Evolutionary conservation across 2,113 vertebrate species (phyloP), one percentile per base, ranked within the genome.

Genomic region (Phylloscopus trochilus): DNA sequence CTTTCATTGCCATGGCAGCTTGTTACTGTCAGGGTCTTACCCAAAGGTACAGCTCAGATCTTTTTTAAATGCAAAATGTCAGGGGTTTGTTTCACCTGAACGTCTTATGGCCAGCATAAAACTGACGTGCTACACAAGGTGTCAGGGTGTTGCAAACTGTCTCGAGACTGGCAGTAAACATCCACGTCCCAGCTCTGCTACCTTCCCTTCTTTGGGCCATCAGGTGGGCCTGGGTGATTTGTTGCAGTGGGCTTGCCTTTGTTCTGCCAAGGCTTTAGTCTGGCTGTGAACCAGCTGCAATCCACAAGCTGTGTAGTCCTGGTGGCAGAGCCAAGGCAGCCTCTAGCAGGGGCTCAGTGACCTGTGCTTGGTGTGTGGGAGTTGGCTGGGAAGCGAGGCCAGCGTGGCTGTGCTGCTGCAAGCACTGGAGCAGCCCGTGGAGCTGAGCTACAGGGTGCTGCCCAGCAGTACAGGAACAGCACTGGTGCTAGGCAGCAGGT

Each of bases 1-100:
- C 69, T 95, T 95, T 93, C 43, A 68, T 95, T 95, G 55, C 81
- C 51, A 11, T 94, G 83, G 76, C 89, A 93, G 69, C 78, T 95
- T 85, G 75, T 93, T 97, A 89, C 55, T 51, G 10, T 95, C 83
- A 83, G 64, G 31, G 55, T 77, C 82, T 94, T 74, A 72, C 1
- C 75, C 73, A 74, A 76, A 74, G 81, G 79, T 78, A 35, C 70
- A 60, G 56, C 80, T 88, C 44, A 74, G 51, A 89, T 92, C 27
- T 94, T 80, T 90, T 60, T 35, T 73, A 90, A 80, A 82, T 35
- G 49, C 76, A 77, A 63, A 85, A 75, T 35, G 35, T 73, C 47
- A 31, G 37, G 37, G 4, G 3, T 9, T 62, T 82, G 44, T 92
- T 89, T 79, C 44, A 84, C 68, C 78, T 73, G 72, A 83, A 58